A percentile compares a stretch with the other conserved stretches of the same genome.
Conservation (phyloP, 2,797 vertebrate species). For the Mormyrops attenuatus region DNA sequence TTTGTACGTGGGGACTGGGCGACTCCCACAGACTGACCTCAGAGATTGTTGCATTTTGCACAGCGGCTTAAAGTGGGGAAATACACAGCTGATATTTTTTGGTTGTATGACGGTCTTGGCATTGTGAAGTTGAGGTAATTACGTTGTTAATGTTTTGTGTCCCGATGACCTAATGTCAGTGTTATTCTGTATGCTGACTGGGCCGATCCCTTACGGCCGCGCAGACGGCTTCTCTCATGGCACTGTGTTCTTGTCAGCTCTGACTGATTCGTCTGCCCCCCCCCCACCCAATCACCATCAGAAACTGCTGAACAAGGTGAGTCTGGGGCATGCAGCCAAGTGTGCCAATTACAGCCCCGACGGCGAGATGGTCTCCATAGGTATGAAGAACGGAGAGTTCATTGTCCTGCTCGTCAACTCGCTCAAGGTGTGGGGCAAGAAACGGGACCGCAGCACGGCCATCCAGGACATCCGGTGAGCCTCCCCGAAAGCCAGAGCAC, state of each 20-base stretch:
- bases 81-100: not conserved
- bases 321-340: constrained; percentile 78
- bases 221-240: not conserved
- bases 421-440: constrained; percentile 91
- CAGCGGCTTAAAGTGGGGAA: not conserved
- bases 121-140: not conserved
- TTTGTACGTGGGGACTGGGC: not conserved
- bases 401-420: constrained; percentile 84
- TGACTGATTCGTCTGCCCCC: not conserved
- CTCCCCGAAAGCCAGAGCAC: not conserved
- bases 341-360: constrained; percentile 84
- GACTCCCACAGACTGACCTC: not conserved
- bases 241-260: not conserved
- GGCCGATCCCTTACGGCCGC: not conserved
- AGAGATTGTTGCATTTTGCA: not conserved
- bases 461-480: constrained; percentile 85
- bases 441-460: constrained; percentile 81
- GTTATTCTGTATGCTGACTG: not conserved
- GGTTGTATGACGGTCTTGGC: not conserved
- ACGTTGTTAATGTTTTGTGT: not conserved
- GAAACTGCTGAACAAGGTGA: constrained; percentile 94
- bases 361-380: constrained; percentile 89
- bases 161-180: not conserved
- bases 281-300: constrained; percentile 38
- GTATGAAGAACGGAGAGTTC: constrained; percentile 94